Base-by-base conservation (phyloP, 2,888 invertebrate genomes). In the Altica lythri region DNA sequence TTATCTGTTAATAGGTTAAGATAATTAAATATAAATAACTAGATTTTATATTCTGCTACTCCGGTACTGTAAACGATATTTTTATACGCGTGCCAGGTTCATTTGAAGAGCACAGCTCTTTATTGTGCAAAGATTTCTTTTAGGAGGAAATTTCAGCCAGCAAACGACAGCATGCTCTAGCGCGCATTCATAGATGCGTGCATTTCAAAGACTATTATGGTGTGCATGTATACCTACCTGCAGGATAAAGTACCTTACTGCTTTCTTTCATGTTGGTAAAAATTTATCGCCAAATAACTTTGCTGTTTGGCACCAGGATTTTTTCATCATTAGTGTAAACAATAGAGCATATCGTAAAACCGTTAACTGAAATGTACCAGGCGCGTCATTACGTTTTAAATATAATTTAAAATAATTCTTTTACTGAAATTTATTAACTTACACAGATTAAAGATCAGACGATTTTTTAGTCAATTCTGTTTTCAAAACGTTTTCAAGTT, bases 51-150 rank as follows among this genome's bases (percentile, higher is more conserved):
- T n/a, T n/a, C n/a, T 12, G 2, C 6, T 2, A 38, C 13, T 38
- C 54, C 54, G 18, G n/a, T 4, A 14, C 48, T 48, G 43, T 29
- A 2, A 10, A 2, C 19, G 34, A 19, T 55, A 55, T 59, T 51
- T 59, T 59, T 50, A 50, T 55, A 53, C 61, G 55, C 51, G 55
- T 55, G 53, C 59, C 53, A 54, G 63, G 60, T 60, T 66, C 66
- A 65, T 66, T 66, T 66, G 63, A 55, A 54, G 52, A 30, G 53
- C 55, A 68, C 66, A 67, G 59, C 54, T 61, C 60, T 54, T 48
- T 55, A 62, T 62, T 65, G 65, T 65, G 50, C 55, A 42, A 37
- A 52, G 40, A 50, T 54, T 53, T 52, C 55, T 59, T 58, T 60
- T 49, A 46, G 32, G 34, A 52, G 56, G 53, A 59, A 57, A 57